Evolutionary conservation across 2,113 vertebrate genomes (phyloP), one percentile per base, ranked within the genome.

Genomic region (Okapia johnstoni): DNA sequence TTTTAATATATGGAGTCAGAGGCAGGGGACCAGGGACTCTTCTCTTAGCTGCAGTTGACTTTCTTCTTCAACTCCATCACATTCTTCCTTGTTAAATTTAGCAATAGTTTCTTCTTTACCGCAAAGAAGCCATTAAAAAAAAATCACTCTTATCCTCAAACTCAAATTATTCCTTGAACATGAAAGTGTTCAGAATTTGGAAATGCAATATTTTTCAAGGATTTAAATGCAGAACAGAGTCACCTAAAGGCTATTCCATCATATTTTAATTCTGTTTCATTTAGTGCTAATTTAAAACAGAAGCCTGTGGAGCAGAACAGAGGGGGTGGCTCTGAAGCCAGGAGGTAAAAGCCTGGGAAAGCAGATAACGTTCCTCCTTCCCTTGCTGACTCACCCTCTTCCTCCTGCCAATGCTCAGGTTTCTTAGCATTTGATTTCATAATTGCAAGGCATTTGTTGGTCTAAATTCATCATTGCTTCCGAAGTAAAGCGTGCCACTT

Each of bases 271-370:
- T 97, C 80, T 57, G 25, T 96, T 97, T 96, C 81, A 89, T 85
- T 97, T 85, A 88, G 85, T 76, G 79, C 46, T 94, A 88, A 98
- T 97, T 98, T 97, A 93, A 98, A 96, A 90, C 90, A 92, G 92
- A 81, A 79, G 58, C 66, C 85, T 48, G n/a, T 92, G 70, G 94
- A 93, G 81, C 30, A 86, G 95, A 90, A 81, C 46, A 40, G 50
- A 88, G 28, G 2, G 16, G 48, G 52, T 1, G 26, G 48, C 43
- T 36, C 4, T 30, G 81, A 84, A 86, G 55, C 87, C 92, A 90
- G 90, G 21, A 96, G 93, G 93, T 43, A 85, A 70, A 58, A 94
- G 46, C 36, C 66, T 83, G 58, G 54, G 25, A 55, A 80, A 91
- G 83, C 40, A 94, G 95, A 84, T 91, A 94, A 88, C 3, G 2